A percentile compares a stretch with the other conserved stretches of the same genome.
phyloP scores from a whole-genome alignment of 2,113 vertebrate species.

The Scolopax mira region DNA sequence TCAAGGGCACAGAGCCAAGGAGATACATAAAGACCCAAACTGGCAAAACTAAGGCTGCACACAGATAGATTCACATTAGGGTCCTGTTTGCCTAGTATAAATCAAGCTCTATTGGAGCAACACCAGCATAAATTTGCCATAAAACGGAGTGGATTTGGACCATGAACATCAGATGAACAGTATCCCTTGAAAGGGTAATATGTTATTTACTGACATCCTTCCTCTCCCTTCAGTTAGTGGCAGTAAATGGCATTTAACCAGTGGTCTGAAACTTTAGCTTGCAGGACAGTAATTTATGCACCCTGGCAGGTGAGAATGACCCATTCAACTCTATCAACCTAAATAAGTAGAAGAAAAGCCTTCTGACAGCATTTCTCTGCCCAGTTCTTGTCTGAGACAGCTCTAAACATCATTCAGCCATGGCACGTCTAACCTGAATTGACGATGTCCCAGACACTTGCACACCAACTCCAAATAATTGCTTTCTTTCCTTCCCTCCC shows the following conservation, averaged over 20 bases:
- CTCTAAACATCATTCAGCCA: not conserved
- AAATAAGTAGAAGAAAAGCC: constrained; percentile 13
- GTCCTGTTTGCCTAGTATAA: not conserved
- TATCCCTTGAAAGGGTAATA: not conserved
- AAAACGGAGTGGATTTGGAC: not conserved
- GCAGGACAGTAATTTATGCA: constrained; percentile 20
- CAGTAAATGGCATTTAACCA: not conserved
- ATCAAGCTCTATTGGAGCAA: not conserved
- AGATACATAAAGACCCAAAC: not conserved
- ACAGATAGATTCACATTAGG: not conserved
- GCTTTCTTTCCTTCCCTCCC: not conserved
- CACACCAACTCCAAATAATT: not conserved
- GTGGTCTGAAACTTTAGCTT: not conserved
- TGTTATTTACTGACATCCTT: not conserved
- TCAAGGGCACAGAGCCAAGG: not conserved
- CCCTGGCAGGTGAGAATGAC: constrained; percentile 29
- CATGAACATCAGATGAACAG: not conserved
- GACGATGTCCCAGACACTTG: not conserved
- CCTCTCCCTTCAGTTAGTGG: not conserved
- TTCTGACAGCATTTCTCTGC: not conserved
- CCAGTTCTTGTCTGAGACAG: not conserved
- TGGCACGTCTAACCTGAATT: not conserved
- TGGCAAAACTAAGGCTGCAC: not conserved
- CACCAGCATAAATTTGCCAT: not conserved
- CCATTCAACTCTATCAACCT: constrained; percentile 5